These are phyloP conservation scores for Heliconius hewitsoni DNA, from an alignment of 1,140 invertebrate species.

Conservation along the genomic window DNA sequence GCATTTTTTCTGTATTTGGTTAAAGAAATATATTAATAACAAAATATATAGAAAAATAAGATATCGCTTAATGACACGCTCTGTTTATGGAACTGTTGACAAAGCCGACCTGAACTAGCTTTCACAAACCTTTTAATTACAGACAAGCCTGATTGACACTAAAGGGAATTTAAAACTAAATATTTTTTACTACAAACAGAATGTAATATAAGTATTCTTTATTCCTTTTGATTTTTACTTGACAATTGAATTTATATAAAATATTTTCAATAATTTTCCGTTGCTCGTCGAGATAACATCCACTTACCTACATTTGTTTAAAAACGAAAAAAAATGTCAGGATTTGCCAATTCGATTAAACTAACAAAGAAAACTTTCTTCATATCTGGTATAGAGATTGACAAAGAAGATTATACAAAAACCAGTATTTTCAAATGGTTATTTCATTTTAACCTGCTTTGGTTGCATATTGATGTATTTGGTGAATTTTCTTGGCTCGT, in stretches of 20 bases:
- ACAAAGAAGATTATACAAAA: background rate
- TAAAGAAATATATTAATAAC: too few species aligned
- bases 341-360: constrained; percentile 26
- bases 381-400: constrained; percentile 28
- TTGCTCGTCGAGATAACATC: background rate
- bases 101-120: background rate
- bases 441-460: constrained; percentile 46
- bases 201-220: constrained; percentile 28
- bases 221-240: constrained; percentile 27
- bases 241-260: constrained; percentile 26
- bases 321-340: constrained; percentile 5
- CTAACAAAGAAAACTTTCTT: constrained; percentile 22
- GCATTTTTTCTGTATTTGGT: too few species aligned
- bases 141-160: constrained; percentile 16
- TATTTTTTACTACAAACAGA: constrained; percentile 31
- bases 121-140: constrained; percentile 29
- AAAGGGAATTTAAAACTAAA: constrained; percentile 28
- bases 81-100: background rate
- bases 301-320: background rate
- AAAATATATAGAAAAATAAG: too few species aligned
- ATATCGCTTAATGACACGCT: background rate
- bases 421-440: constrained; percentile 17
- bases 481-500: constrained; percentile 47
- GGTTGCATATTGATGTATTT: constrained; percentile 45
- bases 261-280: constrained; percentile 15